Evolutionary conservation across 2,888 invertebrate genomes (phyloP).

Genomic region (Bombyx huttoni): DNA sequence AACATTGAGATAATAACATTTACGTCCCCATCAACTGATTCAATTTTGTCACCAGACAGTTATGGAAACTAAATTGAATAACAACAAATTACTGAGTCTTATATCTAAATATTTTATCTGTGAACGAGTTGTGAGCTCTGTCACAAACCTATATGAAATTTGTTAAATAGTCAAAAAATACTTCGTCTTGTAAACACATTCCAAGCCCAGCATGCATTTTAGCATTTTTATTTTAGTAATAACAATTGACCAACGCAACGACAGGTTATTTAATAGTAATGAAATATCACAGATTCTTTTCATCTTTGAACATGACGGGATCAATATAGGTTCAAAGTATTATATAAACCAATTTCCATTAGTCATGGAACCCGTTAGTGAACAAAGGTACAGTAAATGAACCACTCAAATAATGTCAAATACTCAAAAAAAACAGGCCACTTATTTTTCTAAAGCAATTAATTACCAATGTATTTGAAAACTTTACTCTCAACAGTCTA

Average conservation of each 20-base stretch:
- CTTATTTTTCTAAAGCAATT: conserved; percentile 58
- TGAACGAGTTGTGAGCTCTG: conserved; percentile 62
- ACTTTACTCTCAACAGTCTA: conserved; percentile 52
- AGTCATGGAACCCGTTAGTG: conserved; percentile 57
- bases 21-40: conserved; percentile 69
- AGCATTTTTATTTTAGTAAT: conserved; percentile 60
- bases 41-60: conserved; percentile 68
- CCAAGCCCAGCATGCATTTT: conserved; percentile 16
- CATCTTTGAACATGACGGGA: conserved; percentile 72
- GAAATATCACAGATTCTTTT: conserved; percentile 72
- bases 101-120: conserved; percentile 66
- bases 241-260: conserved; percentile 73
- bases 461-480: conserved; percentile 41
- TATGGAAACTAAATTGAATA: conserved; percentile 70
- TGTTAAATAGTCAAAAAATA: conserved; percentile 73
- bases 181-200: conserved; percentile 65
- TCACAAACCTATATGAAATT: conserved; percentile 59
- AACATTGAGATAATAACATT: conserved; percentile 65
- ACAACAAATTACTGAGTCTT: conserved; percentile 72
- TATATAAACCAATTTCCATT: conserved; percentile 52
- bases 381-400: conserved; percentile 61
- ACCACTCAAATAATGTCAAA: conserved; percentile 50
- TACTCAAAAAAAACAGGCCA: conserved; percentile 53
- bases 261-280: conserved; percentile 60
- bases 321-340: conserved; percentile 40